Conservation (phyloP, 2,113 vertebrate genomes). For the Scytalopus superciliaris region DNA sequence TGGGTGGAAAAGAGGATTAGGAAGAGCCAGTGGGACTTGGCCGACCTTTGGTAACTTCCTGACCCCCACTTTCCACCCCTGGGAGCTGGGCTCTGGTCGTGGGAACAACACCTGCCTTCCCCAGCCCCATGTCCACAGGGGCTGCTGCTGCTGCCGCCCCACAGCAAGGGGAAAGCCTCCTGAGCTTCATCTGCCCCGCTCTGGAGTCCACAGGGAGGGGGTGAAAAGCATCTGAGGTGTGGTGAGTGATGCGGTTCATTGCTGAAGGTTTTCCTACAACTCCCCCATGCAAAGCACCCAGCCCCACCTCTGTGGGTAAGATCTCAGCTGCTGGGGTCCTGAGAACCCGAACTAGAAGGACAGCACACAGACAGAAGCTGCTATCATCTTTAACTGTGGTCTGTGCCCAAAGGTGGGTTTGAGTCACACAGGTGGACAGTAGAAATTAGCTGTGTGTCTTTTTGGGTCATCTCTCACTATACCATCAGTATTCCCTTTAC, state of each 20-base stretch:
- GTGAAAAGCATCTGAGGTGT: neutral
- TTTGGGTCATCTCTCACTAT: neutral
- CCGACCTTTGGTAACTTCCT: conserved; percentile 50
- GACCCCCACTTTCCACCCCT: neutral
- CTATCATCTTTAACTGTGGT: neutral
- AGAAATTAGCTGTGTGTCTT: neutral
- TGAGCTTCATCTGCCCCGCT: neutral
- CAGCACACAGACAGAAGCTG: neutral
- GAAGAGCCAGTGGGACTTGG: conserved; percentile 50
- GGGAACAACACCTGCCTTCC: conserved; percentile 65
- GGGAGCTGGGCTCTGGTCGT: conserved; percentile 11
- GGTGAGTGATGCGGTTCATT: rapidly evolving
- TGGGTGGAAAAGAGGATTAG: conserved; percentile 62
- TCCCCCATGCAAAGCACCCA: rapidly evolving
- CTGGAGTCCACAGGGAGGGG: rapidly evolving
- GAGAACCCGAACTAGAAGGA: neutral
- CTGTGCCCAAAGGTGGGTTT: neutral
- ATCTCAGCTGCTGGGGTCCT: neutral
- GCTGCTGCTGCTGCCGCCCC: neutral
- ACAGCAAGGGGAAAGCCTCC: neutral
- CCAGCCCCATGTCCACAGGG: neutral
- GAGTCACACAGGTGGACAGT: neutral
- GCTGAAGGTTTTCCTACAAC: neutral
- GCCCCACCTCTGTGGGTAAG: neutral
- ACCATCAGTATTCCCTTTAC: neutral